These are phyloP conservation scores for Rhyacophila evoluta DNA, from an alignment of 2,888 invertebrate species.

Conservation along the genomic window DNA sequence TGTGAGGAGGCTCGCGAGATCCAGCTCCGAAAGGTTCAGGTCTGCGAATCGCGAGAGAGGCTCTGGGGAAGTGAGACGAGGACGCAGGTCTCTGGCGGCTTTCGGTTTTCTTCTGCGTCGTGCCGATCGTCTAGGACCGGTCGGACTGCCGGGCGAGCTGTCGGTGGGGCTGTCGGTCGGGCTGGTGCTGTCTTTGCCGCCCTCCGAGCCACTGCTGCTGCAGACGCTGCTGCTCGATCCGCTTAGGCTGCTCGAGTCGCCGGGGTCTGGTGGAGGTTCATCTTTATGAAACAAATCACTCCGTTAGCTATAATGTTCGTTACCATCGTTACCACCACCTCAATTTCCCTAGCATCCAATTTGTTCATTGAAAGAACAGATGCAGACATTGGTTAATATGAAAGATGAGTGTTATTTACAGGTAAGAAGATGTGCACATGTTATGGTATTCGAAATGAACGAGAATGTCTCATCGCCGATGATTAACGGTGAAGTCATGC, in stretches of 20 bases:
- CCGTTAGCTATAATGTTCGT: constrained; percentile 45
- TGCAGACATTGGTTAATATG: constrained; percentile 10
- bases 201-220: constrained; percentile 59
- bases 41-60: constrained; percentile 63
- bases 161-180: constrained; percentile 30
- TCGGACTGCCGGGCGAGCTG: constrained; percentile 48
- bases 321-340: constrained; percentile 41
- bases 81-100: constrained; percentile 20
- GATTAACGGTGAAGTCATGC: constrained; percentile 22
- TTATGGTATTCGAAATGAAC: not conserved
- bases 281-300: constrained; percentile 55
- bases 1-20: constrained; percentile 71
- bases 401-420: constrained; percentile 2
- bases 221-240: constrained; percentile 40
- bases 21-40: constrained; percentile 66
- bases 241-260: constrained; percentile 55
- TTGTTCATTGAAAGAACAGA: not conserved
- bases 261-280: constrained; percentile 56
- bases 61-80: constrained; percentile 60
- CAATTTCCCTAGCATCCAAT: constrained; percentile 16
- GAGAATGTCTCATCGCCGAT: not conserved
- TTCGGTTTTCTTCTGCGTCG: constrained; percentile 48
- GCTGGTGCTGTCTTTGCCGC: constrained; percentile 50
- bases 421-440: not conserved
- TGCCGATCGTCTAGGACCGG: constrained; percentile 36